Base-by-base conservation (phyloP, 35 echinoderm and acorn worm species). In the Ptychodera flava region DNA sequence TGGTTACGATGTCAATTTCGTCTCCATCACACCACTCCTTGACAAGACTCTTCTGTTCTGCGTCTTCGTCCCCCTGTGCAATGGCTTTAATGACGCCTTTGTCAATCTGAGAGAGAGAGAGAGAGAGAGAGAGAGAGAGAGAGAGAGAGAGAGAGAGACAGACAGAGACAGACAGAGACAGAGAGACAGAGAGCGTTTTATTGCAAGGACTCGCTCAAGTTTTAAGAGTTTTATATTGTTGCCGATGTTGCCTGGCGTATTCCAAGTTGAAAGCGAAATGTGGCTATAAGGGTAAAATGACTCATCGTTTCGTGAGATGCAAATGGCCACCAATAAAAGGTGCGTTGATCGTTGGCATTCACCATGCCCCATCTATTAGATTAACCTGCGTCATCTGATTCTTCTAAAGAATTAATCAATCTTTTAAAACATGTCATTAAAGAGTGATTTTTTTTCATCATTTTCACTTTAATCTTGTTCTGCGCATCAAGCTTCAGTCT, bases 1-100 rank as follows among this genome's bases (percentile, higher is more conserved):
- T 86, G 1, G 36, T 36, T 1, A 81, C 15, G 16, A 86, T 83
- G 28, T 85, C 79, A 15, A 87, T 34, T 31, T 78, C 84, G 16
- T 76, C 64, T 45, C 87, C 87, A 35, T 92, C 82, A 87, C 90
- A 92, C 90, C 85, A 87, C 16, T 76, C 76, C 80, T 92, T 92
- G 15, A 92, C 79, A 2, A 92, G 86, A 15, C 83, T 87, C 33
- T 85, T 80, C 32, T 92, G 85, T 30, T 38, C 36, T 6, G 85
- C 31, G 16, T 84, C 80, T 1, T 82, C 29, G 16, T 82, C 76
- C 0, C 80, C 85, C 37, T 76, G 36, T 12, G 90, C 85, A 33
- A 92, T 92, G 22, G 6, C 45, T 22, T 64, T 64, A 22, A 64
- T 64, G 45, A 64, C 45, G 22, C 45, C 45, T 22, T 64, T 64